Percentiles rank a stretch among this genome's conserved stretches.
Conservation (phyloP, 1,140 invertebrate species). For the Bombus sylvicola region DNA sequence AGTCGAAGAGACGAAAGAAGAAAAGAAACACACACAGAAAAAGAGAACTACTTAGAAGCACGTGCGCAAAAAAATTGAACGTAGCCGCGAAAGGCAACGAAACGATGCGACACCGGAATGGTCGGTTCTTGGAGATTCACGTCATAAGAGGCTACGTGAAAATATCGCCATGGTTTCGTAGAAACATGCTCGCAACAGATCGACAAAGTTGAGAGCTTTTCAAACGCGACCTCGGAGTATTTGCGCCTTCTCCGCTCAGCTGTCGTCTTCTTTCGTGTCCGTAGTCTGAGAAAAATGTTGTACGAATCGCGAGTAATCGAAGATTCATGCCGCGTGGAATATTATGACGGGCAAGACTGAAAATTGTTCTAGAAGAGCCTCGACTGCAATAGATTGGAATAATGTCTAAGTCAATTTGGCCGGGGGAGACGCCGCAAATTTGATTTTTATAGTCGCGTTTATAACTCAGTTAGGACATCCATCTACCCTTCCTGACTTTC, state of each 20-base stretch:
- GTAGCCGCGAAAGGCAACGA: constrained; percentile 1
- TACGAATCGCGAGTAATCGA: neutral
- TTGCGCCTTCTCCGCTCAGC: neutral
- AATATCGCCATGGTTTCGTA: constrained; percentile 44
- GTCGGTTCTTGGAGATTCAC: constrained; percentile 28
- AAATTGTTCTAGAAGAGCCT: constrained; percentile 21
- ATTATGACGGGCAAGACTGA: neutral
- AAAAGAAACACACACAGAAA: neutral
- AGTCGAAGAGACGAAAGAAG: neutral
- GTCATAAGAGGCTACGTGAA: constrained; percentile 29
- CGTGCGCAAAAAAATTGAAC: constrained; percentile 53
- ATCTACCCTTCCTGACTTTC: constrained; percentile 45
- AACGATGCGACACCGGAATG: neutral
- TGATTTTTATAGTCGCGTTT: constrained; percentile 71
- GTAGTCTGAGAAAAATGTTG: neutral
- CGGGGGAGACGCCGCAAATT: constrained; percentile 66
- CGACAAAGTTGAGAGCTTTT: neutral
- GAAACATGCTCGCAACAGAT: neutral
- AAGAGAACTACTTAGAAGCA: constrained; percentile 2
- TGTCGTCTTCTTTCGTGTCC: too few relatives aligned
- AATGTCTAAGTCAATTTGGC: constrained; percentile 60
- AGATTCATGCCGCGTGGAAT: neutral
- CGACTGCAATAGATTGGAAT: constrained; percentile 61
- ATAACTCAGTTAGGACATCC: constrained; percentile 69
- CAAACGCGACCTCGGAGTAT: neutral